Percentiles rank a stretch among this genome's conserved stretches.
phyloP scores from a whole-genome alignment of 2,888 invertebrate genomes.

The Eupithecia insigniata region DNA sequence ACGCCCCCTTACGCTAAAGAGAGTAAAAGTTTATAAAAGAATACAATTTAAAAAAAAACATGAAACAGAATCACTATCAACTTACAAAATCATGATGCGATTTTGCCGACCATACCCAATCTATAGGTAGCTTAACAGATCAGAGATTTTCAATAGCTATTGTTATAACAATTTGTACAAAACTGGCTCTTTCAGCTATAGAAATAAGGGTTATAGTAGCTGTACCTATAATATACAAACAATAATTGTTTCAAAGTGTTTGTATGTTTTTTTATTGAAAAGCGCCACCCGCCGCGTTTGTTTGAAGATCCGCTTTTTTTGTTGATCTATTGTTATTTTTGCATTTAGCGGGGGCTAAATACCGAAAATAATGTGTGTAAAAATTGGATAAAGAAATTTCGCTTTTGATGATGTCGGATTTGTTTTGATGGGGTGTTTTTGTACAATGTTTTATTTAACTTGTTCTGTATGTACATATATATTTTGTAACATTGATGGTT shows the following conservation, averaged over 20 bases:
- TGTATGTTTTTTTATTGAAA: constrained; percentile 40
- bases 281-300: constrained; percentile 60
- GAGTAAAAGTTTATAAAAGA: constrained; percentile 16
- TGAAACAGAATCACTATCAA: constrained; percentile 26
- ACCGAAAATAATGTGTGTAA: constrained; percentile 62
- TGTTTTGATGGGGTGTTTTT: constrained; percentile 26
- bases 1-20: neutral
- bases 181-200: constrained; percentile 7
- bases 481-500: neutral
- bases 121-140: constrained; percentile 41
- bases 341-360: constrained; percentile 54
- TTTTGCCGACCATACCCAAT: constrained; percentile 29
- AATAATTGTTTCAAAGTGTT: constrained; percentile 44
- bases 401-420: constrained; percentile 14
- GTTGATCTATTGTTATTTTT: constrained; percentile 49
- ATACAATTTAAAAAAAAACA: constrained; percentile 20
- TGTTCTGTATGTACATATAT: neutral
- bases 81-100: constrained; percentile 28
- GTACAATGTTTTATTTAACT: constrained; percentile 1
- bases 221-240: constrained; percentile 14
- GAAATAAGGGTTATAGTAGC: constrained; percentile 11
- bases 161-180: constrained; percentile 25
- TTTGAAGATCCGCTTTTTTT: constrained; percentile 54
- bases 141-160: constrained; percentile 38
- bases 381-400: constrained; percentile 59